A percentile compares a stretch with the other conserved stretches of the same genome.
Conservation (phyloP, 2,888 invertebrate genomes). For the Melipona beecheii region DNA sequence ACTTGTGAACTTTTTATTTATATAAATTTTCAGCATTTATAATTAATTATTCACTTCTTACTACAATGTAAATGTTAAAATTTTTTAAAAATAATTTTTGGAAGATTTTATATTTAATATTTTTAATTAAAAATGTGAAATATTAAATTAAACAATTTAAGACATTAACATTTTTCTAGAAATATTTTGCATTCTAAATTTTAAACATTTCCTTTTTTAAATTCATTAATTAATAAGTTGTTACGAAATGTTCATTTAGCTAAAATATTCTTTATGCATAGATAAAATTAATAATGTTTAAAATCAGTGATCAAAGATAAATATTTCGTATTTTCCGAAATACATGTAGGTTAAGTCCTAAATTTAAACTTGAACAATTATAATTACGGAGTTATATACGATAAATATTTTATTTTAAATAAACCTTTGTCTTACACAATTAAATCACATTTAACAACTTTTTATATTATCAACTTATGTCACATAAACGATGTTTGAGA, state of each 20-base stretch:
- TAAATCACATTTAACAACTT: background rate
- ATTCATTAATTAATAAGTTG: background rate
- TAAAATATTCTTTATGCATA: background rate
- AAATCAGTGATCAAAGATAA: background rate
- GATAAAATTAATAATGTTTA: background rate
- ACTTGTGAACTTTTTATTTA: background rate
- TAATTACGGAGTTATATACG: background rate
- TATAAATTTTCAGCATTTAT: conserved; percentile 12
- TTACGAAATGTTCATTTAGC: background rate
- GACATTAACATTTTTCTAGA: conserved; percentile 13
- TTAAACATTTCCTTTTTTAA: background rate
- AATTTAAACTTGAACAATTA: conserved; percentile 27
- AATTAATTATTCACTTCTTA: background rate
- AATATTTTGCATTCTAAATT: conserved; percentile 19
- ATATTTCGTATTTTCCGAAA: conserved; percentile 13
- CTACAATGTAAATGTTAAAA: conserved; percentile 1
- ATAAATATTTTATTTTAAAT: conserved; percentile 17
- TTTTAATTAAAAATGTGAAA: background rate
- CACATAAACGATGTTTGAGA: conserved; percentile 9
- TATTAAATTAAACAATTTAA: conserved; percentile 2
- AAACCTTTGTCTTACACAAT: conserved; percentile 6
- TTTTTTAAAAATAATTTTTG: background rate
- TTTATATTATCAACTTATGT: conserved; percentile 2
- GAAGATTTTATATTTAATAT: conserved; percentile 3
- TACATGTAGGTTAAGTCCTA: conserved; percentile 24